Conservation (phyloP, 2,888 invertebrate genomes). For the Ethmia dodecea region DNA sequence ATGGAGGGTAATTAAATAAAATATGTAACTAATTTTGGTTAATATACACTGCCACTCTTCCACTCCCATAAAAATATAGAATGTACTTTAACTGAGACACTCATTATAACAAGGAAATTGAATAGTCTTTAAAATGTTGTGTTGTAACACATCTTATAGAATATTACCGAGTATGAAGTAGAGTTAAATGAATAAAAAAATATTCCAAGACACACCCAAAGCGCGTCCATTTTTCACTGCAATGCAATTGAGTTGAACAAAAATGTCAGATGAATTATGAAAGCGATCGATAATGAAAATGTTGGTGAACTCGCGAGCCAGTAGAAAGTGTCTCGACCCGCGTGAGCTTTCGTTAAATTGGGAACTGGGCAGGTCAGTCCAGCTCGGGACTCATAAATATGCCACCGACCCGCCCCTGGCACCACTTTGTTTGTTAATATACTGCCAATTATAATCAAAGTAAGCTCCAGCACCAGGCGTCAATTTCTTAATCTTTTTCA, state of each 20-base stretch:
- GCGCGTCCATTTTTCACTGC: conserved; percentile 13
- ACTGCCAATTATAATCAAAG: conserved; percentile 68
- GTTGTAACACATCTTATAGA: too few relatives aligned
- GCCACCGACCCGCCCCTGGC: conserved; percentile 62
- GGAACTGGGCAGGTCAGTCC: conserved; percentile 62
- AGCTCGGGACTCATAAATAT: conserved; percentile 66
- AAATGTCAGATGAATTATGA: conserved; percentile 74
- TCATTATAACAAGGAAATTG: too few relatives aligned
- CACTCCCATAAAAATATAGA: too few relatives aligned
- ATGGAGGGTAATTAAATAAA: too few relatives aligned
- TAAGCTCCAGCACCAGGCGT: conserved; percentile 49
- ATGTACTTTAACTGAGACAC: too few relatives aligned
- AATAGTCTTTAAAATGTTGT: too few relatives aligned
- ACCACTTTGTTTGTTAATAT: conserved; percentile 71
- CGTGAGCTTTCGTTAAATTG: conserved; percentile 67
- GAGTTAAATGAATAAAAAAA: too few relatives aligned
- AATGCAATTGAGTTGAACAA: conserved; percentile 63
- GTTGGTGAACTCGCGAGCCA: conserved; percentile 55
- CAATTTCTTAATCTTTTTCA: conserved; percentile 62
- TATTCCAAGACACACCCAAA: conserved; percentile 7
- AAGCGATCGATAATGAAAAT: conserved; percentile 73
- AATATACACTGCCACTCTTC: too few relatives aligned
- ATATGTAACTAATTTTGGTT: too few relatives aligned
- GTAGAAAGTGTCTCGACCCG: conserved; percentile 72
- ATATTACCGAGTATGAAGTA: too few relatives aligned